These are phyloP conservation scores for Nicator chloris DNA, from an alignment of 2,113 vertebrate species.

Conservation along the genomic window DNA sequence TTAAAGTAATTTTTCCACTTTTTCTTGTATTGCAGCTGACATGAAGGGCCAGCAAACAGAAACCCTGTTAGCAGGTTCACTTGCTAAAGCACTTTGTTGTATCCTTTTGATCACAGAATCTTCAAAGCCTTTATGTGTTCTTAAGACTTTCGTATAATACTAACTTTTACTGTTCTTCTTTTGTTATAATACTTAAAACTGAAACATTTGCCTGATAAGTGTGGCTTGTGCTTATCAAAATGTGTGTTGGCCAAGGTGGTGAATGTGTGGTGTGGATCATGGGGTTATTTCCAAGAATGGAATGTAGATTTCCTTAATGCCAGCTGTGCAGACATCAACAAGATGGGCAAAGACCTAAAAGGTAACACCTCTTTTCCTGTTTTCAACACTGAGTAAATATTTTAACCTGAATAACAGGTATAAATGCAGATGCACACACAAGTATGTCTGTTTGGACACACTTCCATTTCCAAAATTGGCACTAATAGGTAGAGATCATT, in stretches of 20 bases:
- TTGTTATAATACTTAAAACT: not conserved
- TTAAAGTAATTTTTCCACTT: not conserved
- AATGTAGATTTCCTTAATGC: conserved; percentile 66
- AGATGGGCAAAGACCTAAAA: conserved; percentile 86
- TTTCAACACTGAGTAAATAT: not conserved
- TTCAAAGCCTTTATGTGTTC: not conserved
- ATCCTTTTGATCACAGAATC: conserved; percentile 76
- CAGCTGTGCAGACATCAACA: conserved; percentile 83
- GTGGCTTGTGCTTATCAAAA: not conserved
- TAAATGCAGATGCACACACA: not conserved
- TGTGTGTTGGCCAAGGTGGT: not conserved
- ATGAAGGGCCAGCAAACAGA: conserved; percentile 89
- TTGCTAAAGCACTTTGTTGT: conserved; percentile 98
- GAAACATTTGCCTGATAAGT: not conserved
- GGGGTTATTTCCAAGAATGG: not conserved
- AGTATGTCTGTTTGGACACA: not conserved
- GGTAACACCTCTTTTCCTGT: conserved; percentile 65
- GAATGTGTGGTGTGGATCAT: not conserved
- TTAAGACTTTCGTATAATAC: not conserved
- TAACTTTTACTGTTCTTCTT: not conserved
- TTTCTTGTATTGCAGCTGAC: conserved; percentile 76
- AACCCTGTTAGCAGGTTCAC: conserved; percentile 88
- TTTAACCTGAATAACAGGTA: not conserved
- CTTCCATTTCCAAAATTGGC: not conserved
- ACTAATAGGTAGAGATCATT: not conserved